Evolutionary conservation across 2,113 vertebrate species (phyloP).

Genomic region (Sorex fumeus): DNA sequence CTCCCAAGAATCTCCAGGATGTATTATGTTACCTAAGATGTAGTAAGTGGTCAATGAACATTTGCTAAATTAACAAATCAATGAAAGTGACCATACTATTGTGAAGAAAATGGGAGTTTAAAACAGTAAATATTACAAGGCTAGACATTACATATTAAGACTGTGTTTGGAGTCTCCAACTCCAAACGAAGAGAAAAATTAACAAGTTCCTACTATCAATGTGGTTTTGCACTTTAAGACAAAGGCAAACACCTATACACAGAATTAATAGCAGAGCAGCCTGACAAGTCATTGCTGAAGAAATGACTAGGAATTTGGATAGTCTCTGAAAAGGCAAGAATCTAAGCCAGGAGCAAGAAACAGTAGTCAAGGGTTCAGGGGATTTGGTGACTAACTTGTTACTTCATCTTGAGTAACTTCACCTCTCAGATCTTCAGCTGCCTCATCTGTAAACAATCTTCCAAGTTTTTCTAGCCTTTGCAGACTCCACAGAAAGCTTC

Average conservation of each 20-base stretch:
- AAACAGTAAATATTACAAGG: neutral
- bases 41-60: neutral
- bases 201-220: neutral
- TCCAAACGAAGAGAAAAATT: slow-evolving; percentile 1
- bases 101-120: neutral
- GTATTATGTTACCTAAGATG: neutral
- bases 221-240: neutral
- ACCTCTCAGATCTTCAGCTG: slow-evolving; percentile 13
- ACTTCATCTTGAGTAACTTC: neutral
- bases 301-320: neutral
- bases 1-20: too few species aligned
- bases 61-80: neutral
- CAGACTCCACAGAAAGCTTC: slow-evolving; percentile 43
- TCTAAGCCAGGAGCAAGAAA: neutral
- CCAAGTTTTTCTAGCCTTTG: slow-evolving; percentile 46
- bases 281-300: neutral
- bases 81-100: neutral
- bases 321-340: neutral
- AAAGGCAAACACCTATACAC: neutral
- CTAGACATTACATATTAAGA: neutral
- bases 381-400: neutral
- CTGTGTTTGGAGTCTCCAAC: neutral
- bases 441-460: slow-evolving; percentile 58
- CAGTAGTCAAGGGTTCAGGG: neutral
- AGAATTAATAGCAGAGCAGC: neutral